These are phyloP conservation scores for Ypsolopha sequella DNA, from an alignment of 2,888 invertebrate species.

Conservation along the genomic window DNA sequence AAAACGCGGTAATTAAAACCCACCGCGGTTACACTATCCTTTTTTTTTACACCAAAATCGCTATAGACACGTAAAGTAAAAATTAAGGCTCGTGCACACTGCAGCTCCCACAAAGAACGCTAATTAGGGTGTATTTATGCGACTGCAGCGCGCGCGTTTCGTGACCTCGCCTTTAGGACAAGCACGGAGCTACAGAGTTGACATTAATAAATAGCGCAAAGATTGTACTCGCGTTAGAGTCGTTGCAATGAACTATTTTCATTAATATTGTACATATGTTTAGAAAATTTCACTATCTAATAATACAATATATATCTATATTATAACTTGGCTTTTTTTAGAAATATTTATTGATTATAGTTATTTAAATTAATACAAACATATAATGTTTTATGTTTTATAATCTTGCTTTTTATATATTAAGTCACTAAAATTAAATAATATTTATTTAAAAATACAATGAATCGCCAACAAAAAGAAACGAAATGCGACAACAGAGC, in stretches of 20 bases:
- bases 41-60: constrained; percentile 5
- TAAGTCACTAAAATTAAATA: too few species aligned
- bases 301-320: too few species aligned
- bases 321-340: too few species aligned
- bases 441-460: too few species aligned
- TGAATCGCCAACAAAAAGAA: too few species aligned
- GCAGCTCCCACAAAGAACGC: constrained; percentile 33
- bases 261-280: not conserved
- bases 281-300: too few species aligned
- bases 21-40: not conserved
- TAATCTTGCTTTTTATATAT: too few species aligned
- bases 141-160: constrained; percentile 38
- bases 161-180: constrained; percentile 29
- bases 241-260: not conserved
- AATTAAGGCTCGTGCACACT: constrained; percentile 30
- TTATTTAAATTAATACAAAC: too few species aligned
- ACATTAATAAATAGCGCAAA: constrained; percentile 32
- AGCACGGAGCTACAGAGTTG: not conserved
- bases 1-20: too few species aligned
- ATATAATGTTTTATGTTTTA: too few species aligned
- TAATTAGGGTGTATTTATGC: constrained; percentile 60
- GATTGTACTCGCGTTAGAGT: constrained; percentile 20
- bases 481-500: too few species aligned
- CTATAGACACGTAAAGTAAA: constrained; percentile 35
- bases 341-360: too few species aligned